Evolutionary conservation across 2,888 invertebrate species (phyloP).

Genomic region (Sphinx pinastri): DNA sequence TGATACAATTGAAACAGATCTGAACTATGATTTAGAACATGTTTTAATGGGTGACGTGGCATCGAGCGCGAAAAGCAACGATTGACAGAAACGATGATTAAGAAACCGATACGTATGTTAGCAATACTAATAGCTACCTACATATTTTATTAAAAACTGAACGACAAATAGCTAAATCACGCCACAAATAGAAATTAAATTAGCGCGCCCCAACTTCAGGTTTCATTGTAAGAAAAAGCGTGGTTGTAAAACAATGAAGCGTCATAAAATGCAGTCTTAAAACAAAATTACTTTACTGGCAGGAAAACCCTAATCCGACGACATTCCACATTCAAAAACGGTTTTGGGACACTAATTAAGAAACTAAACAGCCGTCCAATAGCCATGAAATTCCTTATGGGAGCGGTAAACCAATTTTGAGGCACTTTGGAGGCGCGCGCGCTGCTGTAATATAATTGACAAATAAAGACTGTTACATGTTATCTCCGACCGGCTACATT

Average conservation of each 20-base stretch:
- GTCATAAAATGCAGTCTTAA: constrained; percentile 60
- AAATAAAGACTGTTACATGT: constrained; percentile 68
- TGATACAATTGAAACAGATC: not conserved
- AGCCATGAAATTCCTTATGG: constrained; percentile 79
- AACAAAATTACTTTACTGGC: constrained; percentile 60
- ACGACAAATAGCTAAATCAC: not conserved
- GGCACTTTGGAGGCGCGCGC: constrained; percentile 67
- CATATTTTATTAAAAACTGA: not conserved
- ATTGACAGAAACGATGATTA: too few species aligned
- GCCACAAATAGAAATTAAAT: not conserved
- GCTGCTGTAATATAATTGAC: constrained; percentile 69
- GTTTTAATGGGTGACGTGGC: not conserved
- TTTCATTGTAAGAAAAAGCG: constrained; percentile 39
- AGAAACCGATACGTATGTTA: not conserved
- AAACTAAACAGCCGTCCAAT: constrained; percentile 73
- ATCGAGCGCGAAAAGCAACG: too few species aligned
- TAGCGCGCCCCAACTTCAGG: not conserved
- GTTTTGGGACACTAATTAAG: constrained; percentile 72
- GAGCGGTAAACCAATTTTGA: constrained; percentile 76
- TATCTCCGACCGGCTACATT: constrained; percentile 49
- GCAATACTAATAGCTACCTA: not conserved
- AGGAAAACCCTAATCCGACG: constrained; percentile 60
- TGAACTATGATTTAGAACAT: not conserved
- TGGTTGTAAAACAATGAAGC: constrained; percentile 66
- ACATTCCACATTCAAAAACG: constrained; percentile 61